Evolutionary conservation across 1,140 invertebrate species (phyloP), one percentile per base, ranked within the genome.

Genomic region (Papilio aristodemus): DNA sequence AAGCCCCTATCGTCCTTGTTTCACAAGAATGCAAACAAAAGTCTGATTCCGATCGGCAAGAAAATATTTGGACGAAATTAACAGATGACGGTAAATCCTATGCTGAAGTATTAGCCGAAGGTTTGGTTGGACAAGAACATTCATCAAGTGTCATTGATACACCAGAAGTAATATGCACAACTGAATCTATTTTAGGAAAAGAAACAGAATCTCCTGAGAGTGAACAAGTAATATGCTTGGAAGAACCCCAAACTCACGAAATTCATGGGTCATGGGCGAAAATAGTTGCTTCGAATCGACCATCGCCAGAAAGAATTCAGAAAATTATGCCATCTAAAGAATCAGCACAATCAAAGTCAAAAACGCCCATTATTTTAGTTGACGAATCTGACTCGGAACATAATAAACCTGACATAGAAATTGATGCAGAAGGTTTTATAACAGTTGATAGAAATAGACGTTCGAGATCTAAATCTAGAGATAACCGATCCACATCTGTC

Each of bases 31-130:
- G 62, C 17, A 57, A 57, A 58, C 22, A 64, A 38, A 10, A 39
- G 38, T 32, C 66, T 25, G 68, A 54, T 11, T 41, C 46, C 8
- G 38, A 41, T 41, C 11, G 27, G 4, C 57, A 43, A 50, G 63
- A 78, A 50, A 92, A 92, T 76, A 77, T 92, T 63, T 93, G 92
- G 93, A 74, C 69, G 8, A 91, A 89, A 72, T 67, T 88, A 54
- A 71, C 80, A 67, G 87, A 93, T 22, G 91, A 92, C 37, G 92
- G 91, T 3, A 94, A 94, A 87, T 94, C 94, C 5, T 94, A 94
- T 69, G 93, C 93, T 38, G 91, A 93, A 84, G 91, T 94, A 11
- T 86, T 94, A 11, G 92, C 93, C 17, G 91, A 91, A 76, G 90
- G 86, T 6, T 74, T 88, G 27, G 6, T 67, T 0, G 39, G 57